phyloP scores from a whole-genome alignment of 2,113 vertebrate genomes.

The Suricata suricatta region DNA sequence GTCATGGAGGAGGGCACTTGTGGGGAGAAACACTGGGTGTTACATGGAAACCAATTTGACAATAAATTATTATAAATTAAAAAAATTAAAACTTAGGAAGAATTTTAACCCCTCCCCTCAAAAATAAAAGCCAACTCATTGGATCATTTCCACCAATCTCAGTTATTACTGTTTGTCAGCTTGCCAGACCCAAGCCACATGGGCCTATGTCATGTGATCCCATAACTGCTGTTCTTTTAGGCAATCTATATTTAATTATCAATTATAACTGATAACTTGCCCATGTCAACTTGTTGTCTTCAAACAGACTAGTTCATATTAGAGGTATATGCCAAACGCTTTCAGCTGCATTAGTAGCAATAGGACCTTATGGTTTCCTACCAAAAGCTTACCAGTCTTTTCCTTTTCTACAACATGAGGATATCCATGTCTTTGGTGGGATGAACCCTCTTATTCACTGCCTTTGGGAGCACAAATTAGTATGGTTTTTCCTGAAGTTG shows the following conservation, averaged over 20 bases:
- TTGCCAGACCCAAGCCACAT: not conserved
- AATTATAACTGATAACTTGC: not conserved
- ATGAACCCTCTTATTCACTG: not conserved
- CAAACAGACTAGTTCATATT: not conserved
- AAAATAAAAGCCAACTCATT: not conserved
- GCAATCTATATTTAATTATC: not conserved
- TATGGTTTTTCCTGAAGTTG: not conserved
- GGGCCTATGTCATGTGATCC: not conserved
- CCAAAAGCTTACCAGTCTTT: not conserved
- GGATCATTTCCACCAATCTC: not conserved
- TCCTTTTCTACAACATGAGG: not conserved
- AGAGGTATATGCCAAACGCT: not conserved
- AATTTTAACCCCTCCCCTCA: not conserved
- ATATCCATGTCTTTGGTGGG: not conserved
- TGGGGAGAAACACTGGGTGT: no score
- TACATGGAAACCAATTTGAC: no score
- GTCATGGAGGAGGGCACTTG: no score
- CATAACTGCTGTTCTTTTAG: not conserved
- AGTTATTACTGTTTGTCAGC: not conserved
- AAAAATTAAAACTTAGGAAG: not conserved
- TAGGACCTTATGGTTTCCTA: not conserved
- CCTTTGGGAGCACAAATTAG: not conserved
- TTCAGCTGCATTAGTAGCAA: not conserved
- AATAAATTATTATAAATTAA: no score
- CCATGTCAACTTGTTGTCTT: not conserved